Conservation (phyloP, 1,140 invertebrate genomes). For the Lucilia sericata region DNA sequence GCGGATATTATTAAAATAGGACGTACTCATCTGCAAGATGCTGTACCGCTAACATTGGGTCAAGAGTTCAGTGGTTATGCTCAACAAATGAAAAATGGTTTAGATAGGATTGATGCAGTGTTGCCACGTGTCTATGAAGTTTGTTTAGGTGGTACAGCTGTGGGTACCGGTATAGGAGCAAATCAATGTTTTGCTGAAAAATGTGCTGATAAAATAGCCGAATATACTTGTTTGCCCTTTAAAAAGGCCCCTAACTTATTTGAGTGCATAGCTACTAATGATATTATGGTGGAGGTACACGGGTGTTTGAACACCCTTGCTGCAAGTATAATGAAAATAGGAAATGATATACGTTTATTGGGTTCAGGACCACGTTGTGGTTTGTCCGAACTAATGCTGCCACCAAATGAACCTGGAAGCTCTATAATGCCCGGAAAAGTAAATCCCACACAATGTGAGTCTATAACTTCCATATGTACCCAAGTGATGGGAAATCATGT, state of each 20-base stretch:
- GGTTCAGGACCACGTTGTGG: conserved; percentile 97
- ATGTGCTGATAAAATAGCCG: conserved; percentile 85
- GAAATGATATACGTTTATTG: conserved; percentile 94
- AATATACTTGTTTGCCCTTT: conserved; percentile 86
- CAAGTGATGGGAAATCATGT: conserved; percentile 99
- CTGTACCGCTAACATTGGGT: conserved; percentile 95
- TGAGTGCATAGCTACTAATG: conserved; percentile 94
- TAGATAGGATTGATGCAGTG: conserved; percentile 86
- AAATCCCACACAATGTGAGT: conserved; percentile 99
- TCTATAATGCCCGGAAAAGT: conserved; percentile 99
- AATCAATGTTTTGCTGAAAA: conserved; percentile 89
- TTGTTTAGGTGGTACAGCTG: conserved; percentile 96
- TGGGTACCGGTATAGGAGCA: conserved; percentile 96
- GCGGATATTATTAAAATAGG: conserved; percentile 96
- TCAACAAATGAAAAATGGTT: conserved; percentile 87
- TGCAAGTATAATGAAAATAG: conserved; percentile 97
- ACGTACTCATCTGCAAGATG: conserved; percentile 89
- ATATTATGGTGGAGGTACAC: conserved; percentile 95
- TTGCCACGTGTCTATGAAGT: conserved; percentile 90
- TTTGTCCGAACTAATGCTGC: conserved; percentile 91
- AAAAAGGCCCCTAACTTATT: conserved; percentile 97
- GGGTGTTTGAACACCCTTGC: conserved; percentile 95
- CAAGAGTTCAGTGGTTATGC: conserved; percentile 98
- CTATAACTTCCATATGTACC: conserved; percentile 97
- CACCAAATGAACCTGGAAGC: conserved; percentile 98